phyloP scores from a whole-genome alignment of 2,113 vertebrate species.

The Amphiprion ocellaris region DNA sequence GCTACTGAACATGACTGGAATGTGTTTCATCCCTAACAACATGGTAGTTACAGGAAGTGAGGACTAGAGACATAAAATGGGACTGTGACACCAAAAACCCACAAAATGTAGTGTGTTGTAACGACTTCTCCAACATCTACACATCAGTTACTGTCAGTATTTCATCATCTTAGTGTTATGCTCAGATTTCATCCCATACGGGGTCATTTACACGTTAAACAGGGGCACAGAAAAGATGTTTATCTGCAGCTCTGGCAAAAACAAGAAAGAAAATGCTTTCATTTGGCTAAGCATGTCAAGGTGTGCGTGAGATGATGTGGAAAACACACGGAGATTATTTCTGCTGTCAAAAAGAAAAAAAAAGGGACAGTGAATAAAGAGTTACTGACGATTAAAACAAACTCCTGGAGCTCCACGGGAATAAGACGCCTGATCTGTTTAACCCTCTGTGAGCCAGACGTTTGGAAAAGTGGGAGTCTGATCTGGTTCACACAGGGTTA shows the following conservation, averaged over 20 bases:
- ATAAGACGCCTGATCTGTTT: neutral
- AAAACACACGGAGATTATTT: neutral
- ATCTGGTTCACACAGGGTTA: neutral
- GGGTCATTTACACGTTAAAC: neutral
- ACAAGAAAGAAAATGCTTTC: neutral
- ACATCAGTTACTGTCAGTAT: slow-evolving; percentile 28
- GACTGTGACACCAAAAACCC: neutral
- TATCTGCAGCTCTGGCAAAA: slow-evolving; percentile 12
- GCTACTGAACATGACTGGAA: slow-evolving; percentile 31
- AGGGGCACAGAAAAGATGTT: neutral
- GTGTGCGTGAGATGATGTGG: too few species aligned
- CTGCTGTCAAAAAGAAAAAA: slow-evolving; percentile 13
- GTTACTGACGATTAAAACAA: neutral
- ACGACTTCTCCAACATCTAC: slow-evolving; percentile 35
- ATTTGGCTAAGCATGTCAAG: neutral
- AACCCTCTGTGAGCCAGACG: slow-evolving; percentile 10
- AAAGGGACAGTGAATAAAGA: neutral
- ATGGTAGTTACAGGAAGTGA: slow-evolving; percentile 25
- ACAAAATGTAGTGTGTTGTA: slow-evolving; percentile 4
- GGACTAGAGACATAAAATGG: slow-evolving; percentile 8
- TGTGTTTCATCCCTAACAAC: slow-evolving; percentile 14
- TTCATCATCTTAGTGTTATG: neutral
- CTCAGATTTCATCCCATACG: neutral
- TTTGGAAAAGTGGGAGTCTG: neutral
- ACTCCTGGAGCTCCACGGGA: slow-evolving; percentile 9